These are phyloP conservation scores for Trichogramma pretiosum DNA, from an alignment of 1,140 invertebrate genomes.

Conservation along the genomic window DNA sequence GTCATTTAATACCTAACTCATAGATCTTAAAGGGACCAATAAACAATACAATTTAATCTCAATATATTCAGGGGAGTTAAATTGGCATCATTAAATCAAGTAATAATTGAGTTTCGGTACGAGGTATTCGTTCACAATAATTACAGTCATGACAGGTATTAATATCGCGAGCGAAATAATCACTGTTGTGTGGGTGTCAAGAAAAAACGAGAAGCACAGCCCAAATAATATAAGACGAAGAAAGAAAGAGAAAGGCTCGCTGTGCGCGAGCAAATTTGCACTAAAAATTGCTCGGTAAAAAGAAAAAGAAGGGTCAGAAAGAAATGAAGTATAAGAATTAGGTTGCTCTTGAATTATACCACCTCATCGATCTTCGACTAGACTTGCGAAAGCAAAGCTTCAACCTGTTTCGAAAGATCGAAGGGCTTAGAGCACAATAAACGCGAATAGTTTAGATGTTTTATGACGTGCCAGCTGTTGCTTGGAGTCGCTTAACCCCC, in stretches of 20 bases:
- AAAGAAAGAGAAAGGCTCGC: not conserved
- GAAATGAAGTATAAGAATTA: conserved; percentile 6
- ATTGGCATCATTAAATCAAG: conserved; percentile 12
- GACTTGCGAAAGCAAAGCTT: too few species aligned
- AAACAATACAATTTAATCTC: too few species aligned
- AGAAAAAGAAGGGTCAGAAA: not conserved
- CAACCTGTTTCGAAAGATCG: conserved; percentile 2
- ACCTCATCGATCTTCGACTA: conserved; percentile 15
- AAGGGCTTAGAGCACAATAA: not conserved
- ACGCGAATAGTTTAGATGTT: conserved; percentile 27
- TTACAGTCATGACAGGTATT: conserved; percentile 14
- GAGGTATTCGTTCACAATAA: conserved; percentile 7
- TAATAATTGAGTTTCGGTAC: conserved; percentile 2
- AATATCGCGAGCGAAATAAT: too few species aligned
- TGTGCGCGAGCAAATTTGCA: too few species aligned
- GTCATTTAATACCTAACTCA: too few species aligned
- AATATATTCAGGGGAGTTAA: too few species aligned
- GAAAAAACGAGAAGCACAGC: too few species aligned
- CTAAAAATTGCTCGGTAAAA: too few species aligned
- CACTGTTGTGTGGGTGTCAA: too few species aligned
- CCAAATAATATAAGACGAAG: too few species aligned
- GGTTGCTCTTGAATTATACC: too few species aligned
- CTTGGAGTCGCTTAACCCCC: conserved; percentile 28
- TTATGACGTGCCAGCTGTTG: conserved; percentile 38
- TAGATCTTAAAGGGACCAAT: too few species aligned